Base-by-base conservation (phyloP, 2,113 vertebrate genomes). In the Pseudonaja textilis region DNA sequence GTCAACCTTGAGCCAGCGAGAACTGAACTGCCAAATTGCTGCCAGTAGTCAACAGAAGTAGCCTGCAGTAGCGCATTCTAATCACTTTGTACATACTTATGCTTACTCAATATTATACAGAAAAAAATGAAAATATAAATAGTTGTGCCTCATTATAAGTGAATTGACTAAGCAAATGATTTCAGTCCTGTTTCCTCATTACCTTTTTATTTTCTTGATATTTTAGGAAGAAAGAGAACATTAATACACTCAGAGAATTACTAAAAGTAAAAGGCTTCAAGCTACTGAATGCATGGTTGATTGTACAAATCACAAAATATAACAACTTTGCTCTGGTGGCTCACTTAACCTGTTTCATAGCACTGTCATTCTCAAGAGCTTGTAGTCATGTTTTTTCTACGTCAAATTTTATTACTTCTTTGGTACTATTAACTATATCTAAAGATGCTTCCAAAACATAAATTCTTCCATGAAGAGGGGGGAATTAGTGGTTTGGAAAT, bases 351-450 rank as follows among this genome's bases (percentile, higher is more conserved):
- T 95, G 96, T 97, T 96, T 96, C 89, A 97, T 96, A 97, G 97
- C 95, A 94, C 92, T 95, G 96, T 97, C 97, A 95, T 96, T 98
- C 97, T 98, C 97, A 94, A 91, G 98, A 98, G 98, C 97, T 97
- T 97, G 97, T 97, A 97, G 98, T 98, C 97, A 96, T 97, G 98
- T 97, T 98, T 97, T 98, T 97, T 98, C 97, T 98, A 96, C 98
- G 97, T 97, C 96, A 96, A 98, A 97, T 98, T 98, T 98, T 98
- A 98, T 98, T 98, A 97, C 96, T 97, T 96, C 97, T 97, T 97
- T 98, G 99, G 98, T 98, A 99, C 99, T 99, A 99, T 99, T 99
- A 98, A 98, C 98, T 97, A 97, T 97, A 97, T 97, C 96, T 97
- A 98, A 98, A 98, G 98, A 97, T 96, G 97, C 97, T 96, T 98